Evolutionary conservation across 2,888 invertebrate genomes (phyloP).

Genomic region (Zaprionus bogoriensis): DNA sequence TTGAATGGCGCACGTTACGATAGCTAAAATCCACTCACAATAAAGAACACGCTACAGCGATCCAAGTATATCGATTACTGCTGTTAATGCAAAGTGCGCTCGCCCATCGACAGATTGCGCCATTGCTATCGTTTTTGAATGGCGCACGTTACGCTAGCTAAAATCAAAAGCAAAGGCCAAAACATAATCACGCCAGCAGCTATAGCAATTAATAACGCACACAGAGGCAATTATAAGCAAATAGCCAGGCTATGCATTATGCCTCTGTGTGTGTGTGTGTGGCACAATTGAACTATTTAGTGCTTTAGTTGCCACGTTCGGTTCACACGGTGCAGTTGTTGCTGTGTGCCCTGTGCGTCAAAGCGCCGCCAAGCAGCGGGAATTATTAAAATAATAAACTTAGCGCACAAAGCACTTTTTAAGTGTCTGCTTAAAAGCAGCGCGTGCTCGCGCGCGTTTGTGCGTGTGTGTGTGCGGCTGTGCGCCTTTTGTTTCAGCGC

Average conservation of each 20-base stretch:
- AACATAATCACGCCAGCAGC: constrained; percentile 44
- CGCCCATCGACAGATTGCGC: neutral
- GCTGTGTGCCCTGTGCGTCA: constrained; percentile 57
- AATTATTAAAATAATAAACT: constrained; percentile 77
- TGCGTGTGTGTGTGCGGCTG: constrained; percentile 13
- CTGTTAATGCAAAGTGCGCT: neutral
- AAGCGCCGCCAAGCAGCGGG: constrained; percentile 56
- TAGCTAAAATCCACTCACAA: too few species aligned
- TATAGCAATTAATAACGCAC: constrained; percentile 66
- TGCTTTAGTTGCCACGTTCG: constrained; percentile 49
- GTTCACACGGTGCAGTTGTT: constrained; percentile 61
- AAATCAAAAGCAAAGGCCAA: constrained; percentile 13
- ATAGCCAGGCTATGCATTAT: constrained; percentile 50
- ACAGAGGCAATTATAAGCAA: constrained; percentile 58
- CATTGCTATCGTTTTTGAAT: too few species aligned
- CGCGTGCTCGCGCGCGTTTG: constrained; percentile 11
- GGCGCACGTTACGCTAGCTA: neutral
- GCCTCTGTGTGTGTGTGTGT: neutral
- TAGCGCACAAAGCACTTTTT: constrained; percentile 61
- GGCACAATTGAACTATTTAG: constrained; percentile 14
- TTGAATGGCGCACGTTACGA: too few species aligned
- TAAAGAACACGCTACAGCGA: too few species aligned
- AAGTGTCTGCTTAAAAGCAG: constrained; percentile 58
- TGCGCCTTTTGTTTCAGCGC: constrained; percentile 31
- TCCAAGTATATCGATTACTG: neutral